Evolutionary conservation across 1,140 invertebrate species (phyloP).

Genomic region (Neodiprion fabricii): DNA sequence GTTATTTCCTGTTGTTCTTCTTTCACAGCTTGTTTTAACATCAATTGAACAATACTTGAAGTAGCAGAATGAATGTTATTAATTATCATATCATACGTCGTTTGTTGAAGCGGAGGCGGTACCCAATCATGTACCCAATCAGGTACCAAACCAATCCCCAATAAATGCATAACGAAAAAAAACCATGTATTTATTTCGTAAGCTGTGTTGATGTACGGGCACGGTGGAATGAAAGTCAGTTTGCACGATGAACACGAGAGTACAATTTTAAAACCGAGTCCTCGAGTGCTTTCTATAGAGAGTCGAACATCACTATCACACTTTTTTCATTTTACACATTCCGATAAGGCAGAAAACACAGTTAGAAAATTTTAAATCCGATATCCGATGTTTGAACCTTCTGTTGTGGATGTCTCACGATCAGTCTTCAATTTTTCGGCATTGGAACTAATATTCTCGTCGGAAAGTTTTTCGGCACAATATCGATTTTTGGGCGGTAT

Average conservation of each 20-base stretch:
- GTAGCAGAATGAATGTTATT: slow-evolving; percentile 22
- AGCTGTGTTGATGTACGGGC: slow-evolving; percentile 33
- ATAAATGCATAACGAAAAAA: slow-evolving; percentile 37
- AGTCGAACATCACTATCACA: too few relatives aligned
- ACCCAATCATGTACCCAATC: too few relatives aligned
- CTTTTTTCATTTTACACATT: too few relatives aligned
- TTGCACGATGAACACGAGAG: slow-evolving; percentile 34
- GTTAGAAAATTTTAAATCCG: background rate
- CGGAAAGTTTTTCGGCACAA: background rate
- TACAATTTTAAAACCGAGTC: slow-evolving; percentile 36
- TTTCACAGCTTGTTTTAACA: slow-evolving; percentile 21
- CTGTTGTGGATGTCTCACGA: slow-evolving; percentile 32
- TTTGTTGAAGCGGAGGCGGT: slow-evolving; percentile 25
- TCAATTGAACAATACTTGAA: slow-evolving; percentile 8
- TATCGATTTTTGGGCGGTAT: too few relatives aligned
- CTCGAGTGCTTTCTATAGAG: too few relatives aligned
- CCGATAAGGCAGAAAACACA: too few relatives aligned
- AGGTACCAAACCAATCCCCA: slow-evolving; percentile 37
- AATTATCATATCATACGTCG: slow-evolving; percentile 23
- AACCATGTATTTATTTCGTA: slow-evolving; percentile 38
- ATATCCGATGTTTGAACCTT: background rate
- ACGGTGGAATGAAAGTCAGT: slow-evolving; percentile 34
- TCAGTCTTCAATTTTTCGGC: background rate
- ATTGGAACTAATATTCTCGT: background rate
- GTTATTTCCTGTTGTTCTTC: slow-evolving; percentile 22